Base-by-base conservation (phyloP, 2,888 invertebrate species). In the Dasypogon diadema region DNA sequence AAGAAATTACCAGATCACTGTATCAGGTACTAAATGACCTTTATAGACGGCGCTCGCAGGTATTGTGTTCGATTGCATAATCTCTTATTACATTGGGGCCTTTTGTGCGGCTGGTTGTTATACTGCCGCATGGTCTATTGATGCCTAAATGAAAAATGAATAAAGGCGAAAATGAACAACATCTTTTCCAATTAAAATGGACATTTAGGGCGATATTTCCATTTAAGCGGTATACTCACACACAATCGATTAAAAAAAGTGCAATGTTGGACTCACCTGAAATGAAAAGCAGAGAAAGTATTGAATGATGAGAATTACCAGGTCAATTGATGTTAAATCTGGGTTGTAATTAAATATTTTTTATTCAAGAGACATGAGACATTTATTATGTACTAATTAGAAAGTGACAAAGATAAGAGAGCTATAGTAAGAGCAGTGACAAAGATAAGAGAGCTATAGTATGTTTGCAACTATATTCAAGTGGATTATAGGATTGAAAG, bases 11-110 rank as follows among this genome's bases (percentile, higher is more conserved):
- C 46, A 22, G 48, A 65, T 65, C 65, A 46, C 24, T 42, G 48
- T 65, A 65, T 65, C 65, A 65, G 65, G 46, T 65, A 65, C 65
- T 65, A 46, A 65, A 24, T 48, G 65, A 65, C 65, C 65, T 65
- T 48, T 65, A 14, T 65, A 65, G 65, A 48, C n/a, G 24, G 24
- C 14, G 65, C 16, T 46, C 48, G 26, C 46, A 48, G 65, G 42
- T 63, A 63, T 63, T 63, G 42, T 63, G 21, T 30, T 42, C 16
- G 14, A n/a, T 65, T 65, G 24, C 65, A 48, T 48, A 65, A 65
- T 34, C 14, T 22, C 60, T 60, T 60, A 60, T 60, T 60, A 16
- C 60, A 60, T 37, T 16, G 14, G 14, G 10, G 37, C 37, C 42
- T 42, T 65, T 65, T 65, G 42, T 65, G 6, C 21, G 14, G 16